Conservation (phyloP, 2,113 vertebrate genomes). For the Vimba vimba region DNA sequence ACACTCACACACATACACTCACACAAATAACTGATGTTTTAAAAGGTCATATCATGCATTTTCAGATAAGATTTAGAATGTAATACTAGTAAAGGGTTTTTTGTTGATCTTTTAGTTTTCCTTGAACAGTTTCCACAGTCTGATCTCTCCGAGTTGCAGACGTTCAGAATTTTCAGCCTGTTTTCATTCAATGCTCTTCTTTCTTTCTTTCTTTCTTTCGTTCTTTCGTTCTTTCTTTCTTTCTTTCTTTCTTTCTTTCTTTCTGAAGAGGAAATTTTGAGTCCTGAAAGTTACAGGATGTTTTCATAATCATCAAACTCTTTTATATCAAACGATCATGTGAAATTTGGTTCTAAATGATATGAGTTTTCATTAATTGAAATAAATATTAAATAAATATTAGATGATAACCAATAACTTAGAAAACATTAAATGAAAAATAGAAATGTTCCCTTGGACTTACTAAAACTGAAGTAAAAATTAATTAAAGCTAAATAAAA, state of each 20-base stretch:
- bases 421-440: neutral
- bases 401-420: neutral
- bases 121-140: neutral
- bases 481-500: neutral
- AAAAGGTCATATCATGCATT: neutral
- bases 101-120: neutral
- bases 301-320: neutral
- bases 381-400: neutral
- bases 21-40: neutral
- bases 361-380: neutral
- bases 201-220: too few relatives aligned
- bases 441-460: neutral
- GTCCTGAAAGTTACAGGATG: neutral
- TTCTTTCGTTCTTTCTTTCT: too few relatives aligned
- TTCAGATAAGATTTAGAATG: neutral
- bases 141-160: neutral
- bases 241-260: neutral
- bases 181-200: neutral
- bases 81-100: neutral
- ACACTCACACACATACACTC: too few relatives aligned
- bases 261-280: neutral
- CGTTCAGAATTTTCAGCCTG: neutral
- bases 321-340: neutral
- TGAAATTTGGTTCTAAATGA: neutral
- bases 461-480: neutral